These are phyloP conservation scores for Dicaeum eximium DNA, from an alignment of 2,113 vertebrate genomes.

Conservation along the genomic window DNA sequence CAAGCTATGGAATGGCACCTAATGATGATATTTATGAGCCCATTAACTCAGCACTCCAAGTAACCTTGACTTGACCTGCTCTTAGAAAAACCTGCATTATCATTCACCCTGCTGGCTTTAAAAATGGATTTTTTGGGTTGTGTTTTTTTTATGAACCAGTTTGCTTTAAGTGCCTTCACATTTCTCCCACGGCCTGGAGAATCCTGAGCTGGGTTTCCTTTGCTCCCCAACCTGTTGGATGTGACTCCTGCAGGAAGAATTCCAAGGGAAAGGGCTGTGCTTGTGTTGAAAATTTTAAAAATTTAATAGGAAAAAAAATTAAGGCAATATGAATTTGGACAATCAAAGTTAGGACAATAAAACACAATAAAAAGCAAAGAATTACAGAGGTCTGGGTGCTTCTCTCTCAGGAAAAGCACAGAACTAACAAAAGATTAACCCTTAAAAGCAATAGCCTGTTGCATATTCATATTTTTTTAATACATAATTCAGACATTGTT, in stretches of 20 bases:
- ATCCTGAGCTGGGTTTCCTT: not conserved
- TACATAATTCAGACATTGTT: too few relatives aligned
- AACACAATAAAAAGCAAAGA: too few relatives aligned
- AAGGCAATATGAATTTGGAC: too few relatives aligned
- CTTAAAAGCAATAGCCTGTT: too few relatives aligned
- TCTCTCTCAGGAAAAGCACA: too few relatives aligned
- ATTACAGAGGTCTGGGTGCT: too few relatives aligned
- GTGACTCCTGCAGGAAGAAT: not conserved
- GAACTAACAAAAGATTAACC: too few relatives aligned
- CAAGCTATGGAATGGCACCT: not conserved
- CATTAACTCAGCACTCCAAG: not conserved
- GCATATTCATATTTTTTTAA: too few relatives aligned
- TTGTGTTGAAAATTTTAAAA: too few relatives aligned
- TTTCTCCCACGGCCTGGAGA: not conserved
- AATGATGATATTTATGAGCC: not conserved
- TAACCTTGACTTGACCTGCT: not conserved
- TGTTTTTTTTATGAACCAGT: too few relatives aligned
- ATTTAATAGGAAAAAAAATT: too few relatives aligned
- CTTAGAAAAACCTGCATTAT: fast-evolving
- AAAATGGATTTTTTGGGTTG: not conserved
- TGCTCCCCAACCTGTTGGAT: not conserved
- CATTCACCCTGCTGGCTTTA: not conserved
- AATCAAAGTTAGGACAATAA: too few relatives aligned
- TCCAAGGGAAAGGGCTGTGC: not conserved
- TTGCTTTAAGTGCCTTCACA: not conserved